These are phyloP conservation scores for Tinamus major DNA, from an alignment of 2,797 vertebrate genomes.

Conservation along the genomic window DNA sequence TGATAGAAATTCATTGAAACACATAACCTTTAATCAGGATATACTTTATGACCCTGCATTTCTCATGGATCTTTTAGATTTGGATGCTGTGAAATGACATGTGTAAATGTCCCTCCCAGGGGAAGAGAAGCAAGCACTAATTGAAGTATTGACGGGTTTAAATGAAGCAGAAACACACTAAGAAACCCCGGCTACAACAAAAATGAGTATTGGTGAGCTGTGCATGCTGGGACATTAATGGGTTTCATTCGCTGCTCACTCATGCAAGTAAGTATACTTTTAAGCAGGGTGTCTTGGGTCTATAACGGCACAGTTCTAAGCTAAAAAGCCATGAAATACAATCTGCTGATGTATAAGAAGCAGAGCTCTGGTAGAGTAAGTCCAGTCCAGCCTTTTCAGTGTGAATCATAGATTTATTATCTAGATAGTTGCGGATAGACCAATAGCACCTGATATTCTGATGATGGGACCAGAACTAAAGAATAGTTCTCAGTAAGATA, in stretches of 20 bases:
- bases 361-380: slow-evolving; percentile 11
- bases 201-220: slow-evolving; percentile 27
- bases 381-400: neutral
- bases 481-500: neutral
- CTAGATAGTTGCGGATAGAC: neutral
- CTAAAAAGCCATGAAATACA: slow-evolving; percentile 77
- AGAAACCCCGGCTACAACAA: slow-evolving; percentile 36
- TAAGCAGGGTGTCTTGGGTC: slow-evolving; percentile 67
- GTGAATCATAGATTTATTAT: neutral
- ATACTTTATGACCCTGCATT: slow-evolving; percentile 46
- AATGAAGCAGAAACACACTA: slow-evolving; percentile 84
- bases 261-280: slow-evolving; percentile 74
- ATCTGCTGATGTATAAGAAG: slow-evolving; percentile 64
- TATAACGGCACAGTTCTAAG: slow-evolving; percentile 59
- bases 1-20: neutral
- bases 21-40: slow-evolving; percentile 27
- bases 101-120: slow-evolving; percentile 70
- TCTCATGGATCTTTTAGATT: slow-evolving; percentile 68
- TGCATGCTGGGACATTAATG: slow-evolving; percentile 65
- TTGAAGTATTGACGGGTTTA: slow-evolving; percentile 84
- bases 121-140: slow-evolving; percentile 78
- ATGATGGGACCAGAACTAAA: neutral
- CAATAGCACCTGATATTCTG: neutral
- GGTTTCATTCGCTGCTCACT: slow-evolving; percentile 75
- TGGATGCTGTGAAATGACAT: slow-evolving; percentile 72